These are phyloP conservation scores for Gymnocephalus cernua DNA, from an alignment of 2,113 vertebrate genomes.

Conservation along the genomic window DNA sequence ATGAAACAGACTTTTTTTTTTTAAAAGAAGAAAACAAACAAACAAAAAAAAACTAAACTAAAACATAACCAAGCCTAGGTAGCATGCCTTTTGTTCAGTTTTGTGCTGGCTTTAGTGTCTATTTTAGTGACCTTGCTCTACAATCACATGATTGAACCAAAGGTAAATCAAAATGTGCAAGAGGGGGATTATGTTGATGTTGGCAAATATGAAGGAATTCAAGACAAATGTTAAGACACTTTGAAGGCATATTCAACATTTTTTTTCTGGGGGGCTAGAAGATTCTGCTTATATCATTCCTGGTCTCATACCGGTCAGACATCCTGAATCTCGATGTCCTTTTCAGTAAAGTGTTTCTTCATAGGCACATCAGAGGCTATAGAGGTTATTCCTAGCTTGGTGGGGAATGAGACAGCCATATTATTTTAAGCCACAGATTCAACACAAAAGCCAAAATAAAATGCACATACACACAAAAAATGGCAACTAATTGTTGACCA, in stretches of 20 bases:
- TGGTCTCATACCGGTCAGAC: conserved; percentile 53
- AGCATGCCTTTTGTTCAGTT: conserved; percentile 84
- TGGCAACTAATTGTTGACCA: conserved; percentile 10
- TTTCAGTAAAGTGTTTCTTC: conserved; percentile 51
- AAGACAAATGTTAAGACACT: conserved; percentile 34
- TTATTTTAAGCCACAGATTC: conserved; percentile 56
- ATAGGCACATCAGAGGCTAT: conserved; percentile 49
- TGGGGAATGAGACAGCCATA: conserved; percentile 66
- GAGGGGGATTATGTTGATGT: conserved; percentile 39
- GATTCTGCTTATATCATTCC: conserved; percentile 38
- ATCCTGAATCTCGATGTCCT: conserved; percentile 47
- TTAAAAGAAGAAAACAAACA: conserved; percentile 68
- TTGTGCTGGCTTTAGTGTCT: conserved; percentile 85
- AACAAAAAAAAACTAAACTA: conserved; percentile 40
- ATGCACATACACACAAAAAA: conserved; percentile 37
- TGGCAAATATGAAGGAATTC: conserved; percentile 64
- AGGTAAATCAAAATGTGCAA: conserved; percentile 68
- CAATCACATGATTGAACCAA: conserved; percentile 74
- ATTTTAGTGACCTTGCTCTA: conserved; percentile 69
- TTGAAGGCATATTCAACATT: conserved; percentile 51
- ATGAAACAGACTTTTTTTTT: conserved; percentile 33
- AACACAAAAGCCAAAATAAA: conserved; percentile 40
- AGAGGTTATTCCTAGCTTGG: conserved; percentile 44
- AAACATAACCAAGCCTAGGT: conserved; percentile 77
- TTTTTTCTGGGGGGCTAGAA: conserved; percentile 38